These are phyloP conservation scores for Psammodynastes pulverulentus DNA, from an alignment of 2,113 vertebrate genomes.

Conservation along the genomic window DNA sequence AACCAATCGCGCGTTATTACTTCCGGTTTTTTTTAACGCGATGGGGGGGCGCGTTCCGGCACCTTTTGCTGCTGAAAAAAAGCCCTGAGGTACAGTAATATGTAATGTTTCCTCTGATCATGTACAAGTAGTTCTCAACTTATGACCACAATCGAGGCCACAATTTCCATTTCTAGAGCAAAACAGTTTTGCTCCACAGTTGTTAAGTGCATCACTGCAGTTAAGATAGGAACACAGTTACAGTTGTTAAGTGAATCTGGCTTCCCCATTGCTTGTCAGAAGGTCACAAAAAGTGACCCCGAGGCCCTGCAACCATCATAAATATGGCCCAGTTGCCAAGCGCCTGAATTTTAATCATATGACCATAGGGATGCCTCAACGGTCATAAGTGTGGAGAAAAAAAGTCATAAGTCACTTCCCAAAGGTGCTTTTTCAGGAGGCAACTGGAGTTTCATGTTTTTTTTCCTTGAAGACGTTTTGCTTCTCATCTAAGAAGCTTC, in stretches of 20 bases:
- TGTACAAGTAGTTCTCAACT: not conserved
- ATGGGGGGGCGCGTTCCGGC: too few species aligned
- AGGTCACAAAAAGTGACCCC: not conserved
- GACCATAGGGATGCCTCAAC: not conserved
- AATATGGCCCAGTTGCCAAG: not conserved
- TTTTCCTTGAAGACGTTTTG: too few species aligned
- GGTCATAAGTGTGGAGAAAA: not conserved
- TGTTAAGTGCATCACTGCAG: too few species aligned
- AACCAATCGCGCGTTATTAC: too few species aligned
- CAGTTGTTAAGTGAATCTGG: too few species aligned
- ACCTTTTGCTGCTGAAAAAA: too few species aligned
- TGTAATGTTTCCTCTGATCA: not conserved
- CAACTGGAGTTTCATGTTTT: too few species aligned
- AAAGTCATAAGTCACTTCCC: not conserved
- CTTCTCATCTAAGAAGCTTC: too few species aligned
- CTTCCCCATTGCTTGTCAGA: not conserved
- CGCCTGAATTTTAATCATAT: not conserved
- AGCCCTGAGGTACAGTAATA: not conserved
- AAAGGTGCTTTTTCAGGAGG: too few species aligned
- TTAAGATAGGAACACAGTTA: too few species aligned
- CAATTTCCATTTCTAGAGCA: not conserved
- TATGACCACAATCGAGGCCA: not conserved
- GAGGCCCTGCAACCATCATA: not conserved
- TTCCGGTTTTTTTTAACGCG: too few species aligned
- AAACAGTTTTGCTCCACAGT: not conserved